Conservation (phyloP, 2,113 vertebrate species). For the Eubucco bourcierii region DNA sequence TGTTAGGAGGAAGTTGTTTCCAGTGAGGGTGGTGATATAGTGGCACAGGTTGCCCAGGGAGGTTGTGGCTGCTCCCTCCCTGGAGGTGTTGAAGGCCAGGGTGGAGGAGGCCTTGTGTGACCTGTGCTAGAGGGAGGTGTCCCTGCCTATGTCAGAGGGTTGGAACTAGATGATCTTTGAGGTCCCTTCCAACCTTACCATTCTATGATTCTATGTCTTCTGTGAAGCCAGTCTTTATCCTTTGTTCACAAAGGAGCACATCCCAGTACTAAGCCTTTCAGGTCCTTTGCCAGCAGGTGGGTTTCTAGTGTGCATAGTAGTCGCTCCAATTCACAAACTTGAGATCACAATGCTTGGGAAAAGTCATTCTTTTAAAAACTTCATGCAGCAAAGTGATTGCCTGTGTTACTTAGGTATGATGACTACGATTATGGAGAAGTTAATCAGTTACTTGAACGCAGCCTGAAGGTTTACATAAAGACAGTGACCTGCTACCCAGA, state of each 20-base stretch:
- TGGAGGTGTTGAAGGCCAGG: too few relatives aligned
- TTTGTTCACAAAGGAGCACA: neutral
- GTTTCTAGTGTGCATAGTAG: neutral
- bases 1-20: too few relatives aligned
- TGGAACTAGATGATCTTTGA: too few relatives aligned
- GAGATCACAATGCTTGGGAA: neutral
- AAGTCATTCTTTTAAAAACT: neutral
- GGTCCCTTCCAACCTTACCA: too few relatives aligned
- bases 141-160: too few relatives aligned
- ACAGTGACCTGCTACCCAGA: slow-evolving; percentile 90
- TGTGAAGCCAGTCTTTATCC: neutral
- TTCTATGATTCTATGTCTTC: neutral
- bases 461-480: slow-evolving; percentile 89
- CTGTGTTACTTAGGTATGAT: slow-evolving; percentile 79
- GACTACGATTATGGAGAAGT: slow-evolving; percentile 90
- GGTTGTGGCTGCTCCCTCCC: too few relatives aligned
- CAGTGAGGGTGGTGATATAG: too few relatives aligned
- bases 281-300: neutral
- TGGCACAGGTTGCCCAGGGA: too few relatives aligned
- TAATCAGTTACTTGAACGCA: slow-evolving; percentile 87
- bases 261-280: neutral
- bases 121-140: too few relatives aligned
- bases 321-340: neutral
- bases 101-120: too few relatives aligned
- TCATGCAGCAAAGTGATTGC: neutral